Conservation (phyloP, 2,113 vertebrate species). For the Podarcis muralis region DNA sequence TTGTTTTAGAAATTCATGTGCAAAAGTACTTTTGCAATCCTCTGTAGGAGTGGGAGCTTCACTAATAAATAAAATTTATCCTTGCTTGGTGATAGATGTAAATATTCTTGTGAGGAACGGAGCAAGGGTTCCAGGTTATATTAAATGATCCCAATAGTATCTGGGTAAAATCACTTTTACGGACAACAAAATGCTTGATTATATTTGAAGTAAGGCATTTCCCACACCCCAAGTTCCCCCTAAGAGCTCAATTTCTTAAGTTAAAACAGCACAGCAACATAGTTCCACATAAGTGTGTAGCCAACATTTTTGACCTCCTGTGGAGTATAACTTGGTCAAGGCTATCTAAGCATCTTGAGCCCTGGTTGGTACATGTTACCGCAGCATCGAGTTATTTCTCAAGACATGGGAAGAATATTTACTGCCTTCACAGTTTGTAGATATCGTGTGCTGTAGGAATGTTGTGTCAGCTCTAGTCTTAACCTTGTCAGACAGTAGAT, state of each 20-base stretch:
- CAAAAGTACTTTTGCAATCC: constrained; percentile 7
- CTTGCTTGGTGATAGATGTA: constrained; percentile 47
- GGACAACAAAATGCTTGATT: constrained; percentile 31
- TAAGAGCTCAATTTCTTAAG: constrained; percentile 66
- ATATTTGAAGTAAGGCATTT: constrained; percentile 37
- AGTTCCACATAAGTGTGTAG: constrained; percentile 54
- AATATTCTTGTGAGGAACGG: constrained; percentile 33
- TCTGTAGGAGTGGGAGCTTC: constrained; percentile 22
- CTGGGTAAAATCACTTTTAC: constrained; percentile 44
- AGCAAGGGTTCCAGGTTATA: constrained; percentile 29
- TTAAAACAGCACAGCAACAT: constrained; percentile 61
- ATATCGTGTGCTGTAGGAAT: constrained; percentile 38
- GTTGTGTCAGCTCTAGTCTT: constrained; percentile 46
- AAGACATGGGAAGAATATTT: constrained; percentile 64
- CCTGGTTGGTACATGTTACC: constrained; percentile 63
- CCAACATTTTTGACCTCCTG: constrained; percentile 63
- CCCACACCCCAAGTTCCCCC: constrained; percentile 33
- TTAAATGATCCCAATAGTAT: constrained; percentile 8
- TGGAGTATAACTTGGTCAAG: constrained; percentile 61
- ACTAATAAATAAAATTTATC: constrained; percentile 21
- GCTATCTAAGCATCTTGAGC: constrained; percentile 66
- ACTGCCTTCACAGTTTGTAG: constrained; percentile 49
- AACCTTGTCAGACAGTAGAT: constrained; percentile 22
- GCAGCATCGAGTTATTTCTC: constrained; percentile 66
- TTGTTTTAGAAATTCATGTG: constrained; percentile 39